phyloP scores from a whole-genome alignment of 1,140 invertebrate genomes.

The Hyles vespertilio region DNA sequence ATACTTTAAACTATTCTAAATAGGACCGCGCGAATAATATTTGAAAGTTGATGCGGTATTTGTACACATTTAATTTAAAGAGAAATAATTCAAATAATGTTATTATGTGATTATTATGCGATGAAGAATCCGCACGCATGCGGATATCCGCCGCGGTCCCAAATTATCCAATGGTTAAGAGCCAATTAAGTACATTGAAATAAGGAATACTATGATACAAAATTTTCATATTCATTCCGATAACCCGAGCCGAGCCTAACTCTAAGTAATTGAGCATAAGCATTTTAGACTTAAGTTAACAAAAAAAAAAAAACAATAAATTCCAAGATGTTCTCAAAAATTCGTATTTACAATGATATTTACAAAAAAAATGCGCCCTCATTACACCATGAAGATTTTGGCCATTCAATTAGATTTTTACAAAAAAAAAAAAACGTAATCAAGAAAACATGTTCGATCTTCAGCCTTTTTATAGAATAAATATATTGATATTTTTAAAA shows the following conservation, averaged over 20 bases:
- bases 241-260: constrained; percentile 39
- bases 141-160: background rate
- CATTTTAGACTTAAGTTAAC: constrained; percentile 60
- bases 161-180: constrained; percentile 15
- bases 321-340: constrained; percentile 57
- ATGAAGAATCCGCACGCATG: too few species aligned
- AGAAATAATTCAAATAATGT: background rate
- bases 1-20: constrained; percentile 66
- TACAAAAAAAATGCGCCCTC: constrained; percentile 55
- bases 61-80: background rate
- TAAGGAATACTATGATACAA: constrained; percentile 28
- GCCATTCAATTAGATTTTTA: constrained; percentile 46
- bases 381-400: constrained; percentile 46
- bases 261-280: constrained; percentile 73
- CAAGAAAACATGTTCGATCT: constrained; percentile 66
- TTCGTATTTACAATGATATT: constrained; percentile 70
- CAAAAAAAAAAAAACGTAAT: constrained; percentile 3
- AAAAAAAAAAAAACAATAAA: constrained; percentile 28
- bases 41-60: background rate
- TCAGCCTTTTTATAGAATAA: constrained; percentile 22
- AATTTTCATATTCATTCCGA: constrained; percentile 27
- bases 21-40: background rate
- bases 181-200: constrained; percentile 31
- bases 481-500: constrained; percentile 20
- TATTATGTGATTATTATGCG: background rate